A percentile compares a stretch with the other conserved stretches of the same genome.
Conservation (phyloP, 1,140 invertebrate species). For the Panagrolaimus sp. region DNA sequence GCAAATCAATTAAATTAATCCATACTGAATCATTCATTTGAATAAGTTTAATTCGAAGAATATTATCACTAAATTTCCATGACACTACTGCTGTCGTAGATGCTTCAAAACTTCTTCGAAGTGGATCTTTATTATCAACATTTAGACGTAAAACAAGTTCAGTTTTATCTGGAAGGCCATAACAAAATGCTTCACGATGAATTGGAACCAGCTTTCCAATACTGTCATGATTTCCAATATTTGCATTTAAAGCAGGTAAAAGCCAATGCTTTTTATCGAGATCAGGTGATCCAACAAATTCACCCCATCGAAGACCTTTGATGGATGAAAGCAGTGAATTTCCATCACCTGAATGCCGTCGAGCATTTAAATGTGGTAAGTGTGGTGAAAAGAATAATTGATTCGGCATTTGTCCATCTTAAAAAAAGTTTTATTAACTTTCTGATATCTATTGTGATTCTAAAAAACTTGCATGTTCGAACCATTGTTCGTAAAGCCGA, state of each 20-base stretch:
- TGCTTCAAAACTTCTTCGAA: constrained; percentile 35
- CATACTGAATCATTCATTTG: constrained; percentile 27
- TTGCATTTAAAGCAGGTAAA: constrained; percentile 17
- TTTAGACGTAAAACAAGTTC: neutral
- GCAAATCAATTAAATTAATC: constrained; percentile 39
- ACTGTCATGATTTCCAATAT: neutral
- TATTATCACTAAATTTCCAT: constrained; percentile 30
- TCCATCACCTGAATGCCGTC: neutral
- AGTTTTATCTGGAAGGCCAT: constrained; percentile 2
- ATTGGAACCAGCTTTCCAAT: constrained; percentile 23
- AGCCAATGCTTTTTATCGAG: constrained; percentile 21
- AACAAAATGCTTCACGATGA: constrained; percentile 21
- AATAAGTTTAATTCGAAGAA: constrained; percentile 35
- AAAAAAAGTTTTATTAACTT: no score
- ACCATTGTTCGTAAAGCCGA: constrained; percentile 82
- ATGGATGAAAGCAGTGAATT: constrained; percentile 27
- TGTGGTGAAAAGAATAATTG: constrained; percentile 76
- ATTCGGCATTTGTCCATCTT: constrained; percentile 85
- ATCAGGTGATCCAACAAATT: constrained; percentile 52
- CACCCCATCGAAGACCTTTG: constrained; percentile 46
- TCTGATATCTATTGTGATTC: no score
- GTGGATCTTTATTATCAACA: constrained; percentile 20
- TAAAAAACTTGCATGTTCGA: no score
- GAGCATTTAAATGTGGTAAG: constrained; percentile 60
- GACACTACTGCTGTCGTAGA: constrained; percentile 34